Evolutionary conservation across 2,797 vertebrate species (phyloP).

Genomic region (Pseudocheirus occidentalis): DNA sequence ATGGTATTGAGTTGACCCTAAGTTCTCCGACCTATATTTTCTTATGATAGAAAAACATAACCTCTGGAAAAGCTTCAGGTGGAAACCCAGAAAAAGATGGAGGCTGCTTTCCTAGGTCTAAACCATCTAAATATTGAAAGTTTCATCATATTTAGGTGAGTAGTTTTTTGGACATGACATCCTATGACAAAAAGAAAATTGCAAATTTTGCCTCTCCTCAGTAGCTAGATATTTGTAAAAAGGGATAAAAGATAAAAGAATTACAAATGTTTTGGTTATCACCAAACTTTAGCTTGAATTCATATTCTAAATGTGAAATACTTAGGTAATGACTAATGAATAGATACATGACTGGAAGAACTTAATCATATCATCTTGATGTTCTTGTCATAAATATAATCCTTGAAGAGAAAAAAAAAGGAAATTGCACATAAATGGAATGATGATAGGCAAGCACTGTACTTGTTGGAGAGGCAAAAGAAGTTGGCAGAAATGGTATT

Average conservation of each 20-base stretch:
- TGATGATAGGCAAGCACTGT: not conserved
- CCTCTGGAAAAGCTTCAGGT: not conserved
- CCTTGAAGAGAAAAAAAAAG: not conserved
- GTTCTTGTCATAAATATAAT: not conserved
- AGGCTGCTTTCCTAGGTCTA: not conserved
- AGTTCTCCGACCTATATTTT: not conserved
- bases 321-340: not conserved
- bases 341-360: not conserved
- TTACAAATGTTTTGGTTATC: not conserved
- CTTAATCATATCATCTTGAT: not conserved
- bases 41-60: not conserved
- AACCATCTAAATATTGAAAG: not conserved
- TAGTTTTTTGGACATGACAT: not conserved
- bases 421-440: not conserved
- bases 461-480: not conserved
- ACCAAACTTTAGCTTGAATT: not conserved
- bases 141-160: not conserved
- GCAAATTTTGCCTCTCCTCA: not conserved
- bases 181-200: not conserved
- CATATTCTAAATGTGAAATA: not conserved
- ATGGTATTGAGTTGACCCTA: not conserved
- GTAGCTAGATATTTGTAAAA: not conserved
- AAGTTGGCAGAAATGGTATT: not conserved
- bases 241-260: not conserved
- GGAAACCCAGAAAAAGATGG: fast-evolving